These are phyloP conservation scores for Coendou prehensilis DNA, from an alignment of 2,797 vertebrate species.

Conservation along the genomic window DNA sequence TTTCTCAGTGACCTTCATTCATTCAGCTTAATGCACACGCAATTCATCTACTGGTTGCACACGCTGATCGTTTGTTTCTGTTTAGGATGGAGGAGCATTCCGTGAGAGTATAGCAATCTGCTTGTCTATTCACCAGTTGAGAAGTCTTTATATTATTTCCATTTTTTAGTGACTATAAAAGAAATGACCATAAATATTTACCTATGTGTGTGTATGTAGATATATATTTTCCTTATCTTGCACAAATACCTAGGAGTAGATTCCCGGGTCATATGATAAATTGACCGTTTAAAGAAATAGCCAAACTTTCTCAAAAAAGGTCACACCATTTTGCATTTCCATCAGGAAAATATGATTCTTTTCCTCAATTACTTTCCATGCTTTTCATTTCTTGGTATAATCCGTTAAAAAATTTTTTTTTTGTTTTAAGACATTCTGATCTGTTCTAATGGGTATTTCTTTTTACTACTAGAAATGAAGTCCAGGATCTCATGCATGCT, in stretches of 20 bases:
- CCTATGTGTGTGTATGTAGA: not conserved
- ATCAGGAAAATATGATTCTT: not conserved
- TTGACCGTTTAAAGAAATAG: not conserved
- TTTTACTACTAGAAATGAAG: not conserved
- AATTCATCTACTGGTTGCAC: not conserved
- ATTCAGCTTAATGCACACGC: not conserved
- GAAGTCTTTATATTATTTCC: not conserved
- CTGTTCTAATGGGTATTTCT: not conserved
- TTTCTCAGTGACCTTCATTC: not conserved
- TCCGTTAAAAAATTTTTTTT: not conserved
- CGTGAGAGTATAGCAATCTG: not conserved
- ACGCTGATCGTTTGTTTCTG: not conserved
- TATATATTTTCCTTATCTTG: constrained; percentile 6
- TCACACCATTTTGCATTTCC: not conserved
- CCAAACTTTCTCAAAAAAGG: not conserved
- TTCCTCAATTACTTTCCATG: not conserved
- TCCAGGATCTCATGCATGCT: not conserved
- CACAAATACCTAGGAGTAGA: not conserved
- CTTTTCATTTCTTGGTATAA: not conserved
- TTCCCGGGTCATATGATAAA: not conserved
- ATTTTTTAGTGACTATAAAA: not conserved
- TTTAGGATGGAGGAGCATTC: not conserved
- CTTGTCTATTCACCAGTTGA: not conserved
- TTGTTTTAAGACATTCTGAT: not conserved
- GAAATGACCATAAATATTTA: not conserved